Base-by-base conservation (phyloP, 2,797 vertebrate species). In the Sarcoramphus papa region DNA sequence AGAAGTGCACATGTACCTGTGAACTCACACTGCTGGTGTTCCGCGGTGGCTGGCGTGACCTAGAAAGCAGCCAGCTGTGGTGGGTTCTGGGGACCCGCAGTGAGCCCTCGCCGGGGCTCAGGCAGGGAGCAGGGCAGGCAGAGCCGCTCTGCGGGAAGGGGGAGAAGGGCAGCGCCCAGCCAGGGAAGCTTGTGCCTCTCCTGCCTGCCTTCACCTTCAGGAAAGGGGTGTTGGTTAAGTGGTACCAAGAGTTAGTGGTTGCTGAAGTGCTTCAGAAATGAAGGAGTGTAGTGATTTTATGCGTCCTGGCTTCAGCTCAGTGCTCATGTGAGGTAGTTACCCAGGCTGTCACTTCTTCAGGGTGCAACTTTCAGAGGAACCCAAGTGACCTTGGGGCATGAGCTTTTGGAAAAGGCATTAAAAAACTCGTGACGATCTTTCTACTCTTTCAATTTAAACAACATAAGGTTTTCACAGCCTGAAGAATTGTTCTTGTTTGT, bases 141-240 rank as follows among this genome's bases (percentile, higher is more conserved):
- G 47, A 62, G 56, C 31, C 10, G 43, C 24, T 37, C 54, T 64
- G 53, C 0, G 0, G 75, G 70, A 57, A 31, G 31, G 14, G 14
- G 4, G 23, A 65, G 70, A 22, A 79, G n/a, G 51, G 47, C 69
- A 87, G 33, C 30, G 43, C 50, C n/a, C 41, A 19, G 12, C 12
- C 50, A 33, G 50, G 51, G 28, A n/a, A 69, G 11, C 22, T 37
- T 43, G 30, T n/a, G n/a, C 45, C 45, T 60, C 53, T 60, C 35
- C 67, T 56, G n/a, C 18, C 35, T 1, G 0, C 17, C 57, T 75
- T 64, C 0, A 0, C 21, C 53, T 69, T n/a, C 0, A 4, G 72
- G 45, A 80, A 30, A 6, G 41, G 47, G 24, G 0, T n/a, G 16
- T 24, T 73, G 40, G 22, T 74, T 47, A 54, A 74, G 43, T 64